Evolutionary conservation across 2,888 invertebrate species (phyloP), one percentile per base, ranked within the genome.

Genomic region (Capitulum mitella): DNA sequence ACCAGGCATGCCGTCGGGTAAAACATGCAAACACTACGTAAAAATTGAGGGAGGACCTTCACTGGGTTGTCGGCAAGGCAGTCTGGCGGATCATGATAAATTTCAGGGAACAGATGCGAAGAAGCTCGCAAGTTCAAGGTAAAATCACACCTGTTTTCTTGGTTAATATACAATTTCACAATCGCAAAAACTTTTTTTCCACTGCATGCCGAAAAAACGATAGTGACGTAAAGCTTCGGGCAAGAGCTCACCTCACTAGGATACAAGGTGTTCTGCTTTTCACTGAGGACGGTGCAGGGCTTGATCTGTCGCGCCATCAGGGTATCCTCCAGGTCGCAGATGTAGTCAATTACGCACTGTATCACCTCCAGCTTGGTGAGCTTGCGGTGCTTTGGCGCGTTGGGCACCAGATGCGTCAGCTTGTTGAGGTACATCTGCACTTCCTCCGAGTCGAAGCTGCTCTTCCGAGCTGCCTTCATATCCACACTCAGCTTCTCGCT

Each of bases 291-390:
- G 19, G 58, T n/a, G 10, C 6, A 12, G n/a, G 29, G 34, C 58
- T 32, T 5, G 34, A 16, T 19, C 34, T 34, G 64, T 64, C 29
- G 2, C 64, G 64, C 29, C 64, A 64, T 29, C 34, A 64, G 34
- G 14, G 64, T 64, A 34, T 64, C 64, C 64, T 64, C 64, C 16
- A 64, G 64, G 64, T 64, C 64, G 29, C 64, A 64, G 64, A 64
- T 64, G 64, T 64, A 64, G 64, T 64, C 64, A 34, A 64, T 64
- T 3, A 64, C 64, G 19, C 34, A 34, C 64, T 64, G 64, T 6
- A 64, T 64, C 34, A 64, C 64, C 64, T 64, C 64, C 64, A 64
- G 64, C 64, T 34, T 64, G 64, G 19, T 34, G 64, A 64, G 64
- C 34, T 29, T 29, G 32, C 64, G 64, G 34, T 64, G 64, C 29